phyloP scores from a whole-genome alignment of 2,888 invertebrate species.

The Anticlea derivata region DNA sequence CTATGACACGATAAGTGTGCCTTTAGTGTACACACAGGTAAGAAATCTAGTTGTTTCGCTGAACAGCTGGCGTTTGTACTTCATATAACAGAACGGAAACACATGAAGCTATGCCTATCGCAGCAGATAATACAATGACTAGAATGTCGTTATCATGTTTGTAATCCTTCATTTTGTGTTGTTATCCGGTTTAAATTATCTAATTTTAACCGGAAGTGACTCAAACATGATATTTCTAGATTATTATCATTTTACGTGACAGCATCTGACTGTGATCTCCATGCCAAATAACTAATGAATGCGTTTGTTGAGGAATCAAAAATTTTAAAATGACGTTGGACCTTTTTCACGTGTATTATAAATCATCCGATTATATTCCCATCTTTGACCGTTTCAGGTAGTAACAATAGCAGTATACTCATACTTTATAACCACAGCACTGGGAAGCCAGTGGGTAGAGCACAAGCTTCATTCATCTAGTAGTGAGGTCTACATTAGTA shows the following conservation, averaged over 20 bases:
- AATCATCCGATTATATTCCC: background rate
- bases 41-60: background rate
- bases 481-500: conserved; percentile 72
- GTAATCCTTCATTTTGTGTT: too few species aligned
- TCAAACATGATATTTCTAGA: background rate
- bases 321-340: too few species aligned
- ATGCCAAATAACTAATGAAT: background rate
- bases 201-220: background rate
- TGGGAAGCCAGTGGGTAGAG: conserved; percentile 95
- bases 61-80: background rate
- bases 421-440: conserved; percentile 93
- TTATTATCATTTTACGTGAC: background rate
- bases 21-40: conserved; percentile 92
- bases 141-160: too few species aligned
- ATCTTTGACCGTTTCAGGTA: conserved; percentile 77
- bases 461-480: conserved; percentile 66
- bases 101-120: too few species aligned
- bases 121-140: too few species aligned
- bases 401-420: conserved; percentile 97
- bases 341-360: too few species aligned
- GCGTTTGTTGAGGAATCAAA: too few species aligned
- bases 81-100: too few species aligned
- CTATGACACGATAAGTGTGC: conserved; percentile 91
- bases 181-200: too few species aligned
- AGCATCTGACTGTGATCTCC: background rate